Base-by-base conservation (phyloP, 2,113 vertebrate genomes). In the Propithecus coquereli region DNA sequence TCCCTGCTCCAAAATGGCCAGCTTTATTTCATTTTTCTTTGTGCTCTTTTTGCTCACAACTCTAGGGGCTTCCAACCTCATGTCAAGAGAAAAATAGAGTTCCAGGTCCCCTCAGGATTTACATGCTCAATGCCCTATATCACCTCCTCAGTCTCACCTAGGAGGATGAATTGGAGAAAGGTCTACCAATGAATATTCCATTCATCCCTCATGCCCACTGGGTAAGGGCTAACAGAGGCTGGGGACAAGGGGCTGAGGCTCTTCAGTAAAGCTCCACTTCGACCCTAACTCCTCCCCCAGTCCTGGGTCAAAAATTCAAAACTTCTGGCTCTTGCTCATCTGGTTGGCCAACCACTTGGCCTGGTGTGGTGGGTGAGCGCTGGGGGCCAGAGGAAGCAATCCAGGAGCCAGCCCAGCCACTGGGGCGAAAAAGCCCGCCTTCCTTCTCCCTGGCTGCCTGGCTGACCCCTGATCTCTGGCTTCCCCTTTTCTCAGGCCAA, bases 11-110 rank as follows among this genome's bases (percentile, higher is more conserved):
- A 25, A 95, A 65, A 74, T 14, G 52, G 63, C 22, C 54, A 96
- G 59, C 43, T 95, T 65, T 13, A 66, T 88, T 61, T 95, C 88
- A 84, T 80, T 66, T 81, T 90, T 54, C 68, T 95, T 71, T 93
- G 76, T 37, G 17, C 30, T 87, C 74, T 88, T 94, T 52, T 13
- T n/a, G 59, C 65, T 96, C 52, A 76, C n/a, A 93, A 54, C 34
- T 57, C 37, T 66, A 14, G 37, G 43, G 10, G 37, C 27, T 76
- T 63, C 47, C 91, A 89, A 94, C 9, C 73, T 80, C 45, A 37
- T 11, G 10, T 57, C 66, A 82, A 73, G 54, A 80, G 20, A 90
- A 87, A 84, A 92, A 25, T n/a, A 65, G 32, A 90, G 81, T 71
- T 85, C 52, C 70, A 50, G 54, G 43, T 82, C 27, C 80, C 43